Conservation (phyloP, 1,140 invertebrate species). For the Drosophila punjabiensis region DNA sequence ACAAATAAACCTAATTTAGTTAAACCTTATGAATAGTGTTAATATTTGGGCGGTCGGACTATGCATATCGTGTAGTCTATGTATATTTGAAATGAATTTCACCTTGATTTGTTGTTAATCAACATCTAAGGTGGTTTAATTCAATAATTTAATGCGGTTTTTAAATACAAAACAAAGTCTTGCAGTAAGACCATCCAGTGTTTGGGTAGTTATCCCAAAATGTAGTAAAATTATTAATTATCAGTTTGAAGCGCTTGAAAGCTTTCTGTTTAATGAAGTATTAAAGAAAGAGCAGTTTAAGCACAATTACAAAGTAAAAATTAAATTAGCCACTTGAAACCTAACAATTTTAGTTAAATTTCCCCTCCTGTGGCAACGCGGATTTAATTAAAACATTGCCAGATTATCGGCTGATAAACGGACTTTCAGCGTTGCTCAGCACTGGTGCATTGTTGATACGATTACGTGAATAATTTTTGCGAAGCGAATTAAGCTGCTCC, state of each 20-base stretch:
- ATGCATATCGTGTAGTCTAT: background rate
- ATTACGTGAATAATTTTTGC: constrained; percentile 79
- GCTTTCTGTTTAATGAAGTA: background rate
- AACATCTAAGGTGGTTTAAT: background rate
- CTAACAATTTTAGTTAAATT: background rate
- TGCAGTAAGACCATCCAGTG: background rate
- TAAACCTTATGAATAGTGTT: background rate
- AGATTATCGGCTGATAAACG: background rate
- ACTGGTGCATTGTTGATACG: constrained; percentile 46
- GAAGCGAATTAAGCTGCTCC: constrained; percentile 29
- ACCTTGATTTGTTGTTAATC: background rate
- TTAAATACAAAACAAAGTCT: background rate
- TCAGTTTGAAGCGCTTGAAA: too few species aligned
- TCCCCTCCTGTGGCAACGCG: background rate
- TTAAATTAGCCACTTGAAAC: background rate
- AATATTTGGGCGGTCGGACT: background rate
- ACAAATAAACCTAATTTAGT: constrained; percentile 12
- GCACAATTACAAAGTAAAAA: background rate
- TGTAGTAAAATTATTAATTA: background rate
- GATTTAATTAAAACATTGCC: background rate
- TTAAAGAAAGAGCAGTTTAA: background rate
- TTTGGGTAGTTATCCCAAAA: background rate
- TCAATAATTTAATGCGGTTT: background rate
- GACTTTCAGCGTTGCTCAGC: constrained; percentile 7
- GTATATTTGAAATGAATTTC: background rate